Evolutionary conservation across 2,888 invertebrate genomes (phyloP), one percentile per base, ranked within the genome.

Genomic region (Dusona sp.): DNA sequence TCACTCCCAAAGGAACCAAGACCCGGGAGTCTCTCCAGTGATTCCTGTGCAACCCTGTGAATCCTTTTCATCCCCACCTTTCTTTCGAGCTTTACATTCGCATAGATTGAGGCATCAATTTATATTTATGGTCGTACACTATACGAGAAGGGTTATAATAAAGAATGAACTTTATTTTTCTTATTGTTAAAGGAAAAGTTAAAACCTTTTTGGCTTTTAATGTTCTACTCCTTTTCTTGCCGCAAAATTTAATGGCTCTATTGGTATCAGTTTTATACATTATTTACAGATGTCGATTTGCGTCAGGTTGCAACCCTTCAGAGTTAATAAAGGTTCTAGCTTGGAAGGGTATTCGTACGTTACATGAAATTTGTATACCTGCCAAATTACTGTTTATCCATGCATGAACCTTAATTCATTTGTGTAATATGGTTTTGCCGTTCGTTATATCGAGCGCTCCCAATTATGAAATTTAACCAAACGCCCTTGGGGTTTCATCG

Each of bases 11-110:
- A 77, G 82, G 84, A 78, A 68, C 78, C 81, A 85, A 87, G 80
- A 86, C 86, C 75, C 83, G 81, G 79, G 88, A 88, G 86, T 87
- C 85, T 85, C 87, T 86, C 87, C 85, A 83, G 87, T 88, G 87
- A 87, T 87, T 87, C 82, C 81, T 75, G 73, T 80, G 77, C 83
- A 79, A 84, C 83, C 84, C 84, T 84, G 82, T 85, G 85, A 87
- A 85, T 87, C 83, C 80, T 84, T 83, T 80, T 73, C 73, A 80
- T 68, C 64, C 73, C 65, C 33, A 42, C 67, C 22, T n/a, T 51
- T 42, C 48, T 48, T 67, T 51, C 36, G 33, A 33, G n/a, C 65
- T 77, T 45, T 67, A 36, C 16, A 54, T 54, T 51, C 29, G 38
- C 74, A 19, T 61, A 74, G 70, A 51, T 73, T 36, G 36, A 54